Evolutionary conservation across 2,113 vertebrate species (phyloP), one percentile per base, ranked within the genome.

Genomic region (Oryzias woworae): DNA sequence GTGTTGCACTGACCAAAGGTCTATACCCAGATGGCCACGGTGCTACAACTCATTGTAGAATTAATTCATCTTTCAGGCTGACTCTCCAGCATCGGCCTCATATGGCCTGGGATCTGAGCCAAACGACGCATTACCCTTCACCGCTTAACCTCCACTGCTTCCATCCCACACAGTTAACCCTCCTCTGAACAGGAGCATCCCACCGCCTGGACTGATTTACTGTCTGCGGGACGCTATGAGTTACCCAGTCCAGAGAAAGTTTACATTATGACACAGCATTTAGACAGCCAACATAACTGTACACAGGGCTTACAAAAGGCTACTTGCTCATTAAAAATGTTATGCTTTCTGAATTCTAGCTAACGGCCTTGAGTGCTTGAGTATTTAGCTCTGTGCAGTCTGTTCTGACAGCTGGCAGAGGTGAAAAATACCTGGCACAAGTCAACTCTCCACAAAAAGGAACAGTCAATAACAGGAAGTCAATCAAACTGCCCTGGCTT

Each of bases 401-500:
- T 89, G 77, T 69, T 86, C 83, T 85, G 82, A 86, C 83, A 85
- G 84, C 84, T 87, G 84, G 86, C 81, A 73, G 66, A 69, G 64
- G 23, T 45, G 66, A 59, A 84, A 86, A 78, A 73, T 59, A 88
- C 77, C 78, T 89, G 84, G 88, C 85, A 86, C 66, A 89, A 85
- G 83, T 62, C 65, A 70, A 73, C 75, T 50, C 76, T 63, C 48
- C 51, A 50, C 77, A 84, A 84, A 78, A 83, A 85, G 83, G 81
- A 82, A 76, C 88, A 94, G 93, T 93, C 94, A 96, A 93, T 94
- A 95, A 94, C 94, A 96, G 95, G 95, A 97, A 96, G 92, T 95
- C 85, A 88, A 92, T 94, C 93, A 94, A 95, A 95, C 94, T 93
- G 92, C 88, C 75, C 92, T 82, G 90, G 91, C 94, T 95, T 95